phyloP scores from a whole-genome alignment of 2,797 vertebrate genomes.

The Toxotes lorentzi region DNA sequence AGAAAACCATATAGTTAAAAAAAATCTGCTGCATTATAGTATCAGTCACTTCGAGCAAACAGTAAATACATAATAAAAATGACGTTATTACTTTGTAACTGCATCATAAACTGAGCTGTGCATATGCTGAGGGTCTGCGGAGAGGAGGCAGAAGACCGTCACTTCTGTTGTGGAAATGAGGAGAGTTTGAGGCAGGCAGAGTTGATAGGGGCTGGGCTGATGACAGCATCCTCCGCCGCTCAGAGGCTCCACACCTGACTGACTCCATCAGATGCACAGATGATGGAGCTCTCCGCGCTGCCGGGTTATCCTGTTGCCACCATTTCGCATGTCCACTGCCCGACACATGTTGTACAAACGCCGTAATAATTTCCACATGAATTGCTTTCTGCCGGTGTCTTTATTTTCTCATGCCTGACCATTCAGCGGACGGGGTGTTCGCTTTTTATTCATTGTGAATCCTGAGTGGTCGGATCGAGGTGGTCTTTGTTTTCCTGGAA shows the following conservation, averaged over 20 bases:
- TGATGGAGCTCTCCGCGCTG: conserved; percentile 69
- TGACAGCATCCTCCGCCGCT: conserved; percentile 75
- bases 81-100: neutral
- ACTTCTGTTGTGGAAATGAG: conserved; percentile 32
- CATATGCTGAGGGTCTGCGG: conserved; percentile 18
- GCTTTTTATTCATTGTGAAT: conserved; percentile 12
- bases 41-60: no score
- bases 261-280: conserved; percentile 66
- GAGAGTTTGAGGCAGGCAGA: conserved; percentile 34
- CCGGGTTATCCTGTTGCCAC: conserved; percentile 73
- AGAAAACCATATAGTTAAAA: rapidly evolving
- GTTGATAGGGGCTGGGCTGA: conserved; percentile 64
- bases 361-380: neutral
- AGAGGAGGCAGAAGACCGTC: conserved; percentile 5
- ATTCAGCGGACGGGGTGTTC: neutral
- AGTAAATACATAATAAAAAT: no score
- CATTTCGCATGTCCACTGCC: conserved; percentile 73
- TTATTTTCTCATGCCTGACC: neutral
- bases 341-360: conserved; percentile 39
- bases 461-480: conserved; percentile 54
- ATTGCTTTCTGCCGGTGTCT: neutral
- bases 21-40: no score
- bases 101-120: conserved; percentile 10
- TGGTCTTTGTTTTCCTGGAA: conserved; percentile 70
- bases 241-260: conserved; percentile 77